Percentiles rank a stretch among this genome's conserved stretches.
These are phyloP conservation scores for Philotrypesis tridentata DNA, from an alignment of 1,140 invertebrate genomes.

Conservation along the genomic window DNA sequence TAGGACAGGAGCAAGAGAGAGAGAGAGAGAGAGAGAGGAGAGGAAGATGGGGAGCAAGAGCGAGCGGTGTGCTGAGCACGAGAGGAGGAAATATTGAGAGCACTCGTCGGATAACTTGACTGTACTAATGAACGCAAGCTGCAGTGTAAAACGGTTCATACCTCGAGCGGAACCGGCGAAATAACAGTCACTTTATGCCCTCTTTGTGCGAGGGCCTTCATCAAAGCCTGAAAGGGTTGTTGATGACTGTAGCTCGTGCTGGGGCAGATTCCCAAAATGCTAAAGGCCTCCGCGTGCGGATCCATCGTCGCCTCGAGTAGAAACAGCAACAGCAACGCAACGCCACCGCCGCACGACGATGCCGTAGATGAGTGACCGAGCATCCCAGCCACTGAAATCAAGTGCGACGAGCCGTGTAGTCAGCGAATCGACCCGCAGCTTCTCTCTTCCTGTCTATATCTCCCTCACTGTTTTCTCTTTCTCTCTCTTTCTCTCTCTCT, in stretches of 20 bases:
- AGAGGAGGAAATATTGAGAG: conserved; percentile 26
- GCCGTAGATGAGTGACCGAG: background rate
- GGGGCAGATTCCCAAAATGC: conserved; percentile 72
- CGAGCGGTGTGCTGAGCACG: background rate
- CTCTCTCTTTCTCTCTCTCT: background rate
- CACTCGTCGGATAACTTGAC: conserved; percentile 34
- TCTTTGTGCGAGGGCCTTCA: conserved; percentile 74
- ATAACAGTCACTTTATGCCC: conserved; percentile 78
- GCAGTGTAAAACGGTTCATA: conserved; percentile 29
- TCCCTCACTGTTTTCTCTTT: background rate
- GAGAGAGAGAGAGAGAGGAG: background rate
- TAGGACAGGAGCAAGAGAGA: background rate
- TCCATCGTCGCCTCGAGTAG: background rate
- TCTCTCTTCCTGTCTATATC: background rate
- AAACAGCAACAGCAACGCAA: background rate
- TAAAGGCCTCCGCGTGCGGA: conserved; percentile 51
- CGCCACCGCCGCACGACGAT: no score
- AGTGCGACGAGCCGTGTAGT: conserved; percentile 25
- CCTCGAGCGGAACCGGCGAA: conserved; percentile 73
- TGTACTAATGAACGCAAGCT: conserved; percentile 30
- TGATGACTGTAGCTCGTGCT: conserved; percentile 77
- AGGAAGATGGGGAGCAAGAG: background rate
- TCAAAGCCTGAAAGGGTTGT: conserved; percentile 76
- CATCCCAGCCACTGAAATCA: conserved; percentile 22
- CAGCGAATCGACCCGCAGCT: background rate